These are phyloP conservation scores for Lottia gigantea DNA, from an alignment of 2,888 invertebrate genomes.

Conservation along the genomic window DNA sequence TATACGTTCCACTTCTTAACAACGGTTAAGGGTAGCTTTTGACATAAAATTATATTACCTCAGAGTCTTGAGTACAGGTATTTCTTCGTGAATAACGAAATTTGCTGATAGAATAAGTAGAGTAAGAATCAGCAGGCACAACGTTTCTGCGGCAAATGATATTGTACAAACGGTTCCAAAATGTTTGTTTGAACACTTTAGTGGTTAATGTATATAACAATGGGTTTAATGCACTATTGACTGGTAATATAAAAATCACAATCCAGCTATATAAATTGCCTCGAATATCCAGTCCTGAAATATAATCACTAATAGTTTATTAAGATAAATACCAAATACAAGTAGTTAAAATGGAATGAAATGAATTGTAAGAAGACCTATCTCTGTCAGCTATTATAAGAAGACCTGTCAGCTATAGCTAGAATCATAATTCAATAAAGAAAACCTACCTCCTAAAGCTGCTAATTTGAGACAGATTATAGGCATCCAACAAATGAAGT, in stretches of 20 bases:
- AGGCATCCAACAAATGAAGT: constrained; percentile 45
- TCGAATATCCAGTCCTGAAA: constrained; percentile 28
- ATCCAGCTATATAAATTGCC: constrained; percentile 36
- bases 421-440: no score
- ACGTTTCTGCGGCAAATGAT: constrained; percentile 16
- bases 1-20: no score
- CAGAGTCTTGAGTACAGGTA: constrained; percentile 12
- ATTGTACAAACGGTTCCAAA: constrained; percentile 20
- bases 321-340: no score
- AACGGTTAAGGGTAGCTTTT: no score
- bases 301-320: neutral
- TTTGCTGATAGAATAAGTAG: constrained; percentile 25
- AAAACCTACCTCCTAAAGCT: constrained; percentile 37
- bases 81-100: constrained; percentile 18
- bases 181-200: constrained; percentile 33
- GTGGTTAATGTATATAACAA: constrained; percentile 39
- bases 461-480: constrained; percentile 41
- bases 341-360: no score
- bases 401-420: no score
- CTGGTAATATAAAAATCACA: constrained; percentile 37
- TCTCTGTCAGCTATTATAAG: no score
- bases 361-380: no score
- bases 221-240: constrained; percentile 42
- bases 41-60: neutral
- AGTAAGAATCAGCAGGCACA: constrained; percentile 13